Evolutionary conservation across 1,140 invertebrate genomes (phyloP).

Genomic region (Drosophila bipectinata): DNA sequence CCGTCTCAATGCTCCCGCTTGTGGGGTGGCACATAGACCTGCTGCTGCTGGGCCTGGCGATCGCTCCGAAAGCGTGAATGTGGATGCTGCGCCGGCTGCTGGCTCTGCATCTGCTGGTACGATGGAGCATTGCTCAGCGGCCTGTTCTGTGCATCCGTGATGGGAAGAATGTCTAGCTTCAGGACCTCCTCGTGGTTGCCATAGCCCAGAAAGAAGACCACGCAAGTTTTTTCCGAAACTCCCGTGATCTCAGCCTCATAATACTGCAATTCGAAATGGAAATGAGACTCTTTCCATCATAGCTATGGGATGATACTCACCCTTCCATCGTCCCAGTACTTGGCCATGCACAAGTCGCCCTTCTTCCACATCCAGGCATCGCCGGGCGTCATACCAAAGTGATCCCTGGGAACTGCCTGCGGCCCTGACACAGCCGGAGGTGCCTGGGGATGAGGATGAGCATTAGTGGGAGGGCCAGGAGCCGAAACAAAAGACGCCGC

Average conservation of each 20-base stretch:
- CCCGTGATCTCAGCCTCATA: slow-evolving; percentile 93
- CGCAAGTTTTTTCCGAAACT: slow-evolving; percentile 91
- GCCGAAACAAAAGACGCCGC: slow-evolving; percentile 6
- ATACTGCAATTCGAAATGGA: slow-evolving; percentile 87
- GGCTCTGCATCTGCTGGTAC: slow-evolving; percentile 13
- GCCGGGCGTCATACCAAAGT: slow-evolving; percentile 47
- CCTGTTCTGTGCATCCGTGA: slow-evolving; percentile 84
- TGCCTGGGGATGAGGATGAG: slow-evolving; percentile 32
- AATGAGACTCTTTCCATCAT: not conserved
- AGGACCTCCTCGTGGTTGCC: slow-evolving; percentile 95
- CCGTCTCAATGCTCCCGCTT: slow-evolving; percentile 72
- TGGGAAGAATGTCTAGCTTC: slow-evolving; percentile 90
- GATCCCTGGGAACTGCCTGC: slow-evolving; percentile 22
- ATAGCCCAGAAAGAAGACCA: slow-evolving; percentile 94
- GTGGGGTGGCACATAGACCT: slow-evolving; percentile 84
- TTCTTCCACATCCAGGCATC: slow-evolving; percentile 88
- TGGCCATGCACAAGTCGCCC: slow-evolving; percentile 93
- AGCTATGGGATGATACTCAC: slow-evolving; percentile 84
- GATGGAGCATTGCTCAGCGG: slow-evolving; percentile 59
- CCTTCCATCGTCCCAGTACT: slow-evolving; percentile 96
- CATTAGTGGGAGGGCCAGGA: not conserved
- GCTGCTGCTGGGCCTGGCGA: slow-evolving; percentile 71
- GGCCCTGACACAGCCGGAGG: not conserved
- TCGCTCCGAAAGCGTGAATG: slow-evolving; percentile 71
- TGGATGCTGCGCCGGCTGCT: slow-evolving; percentile 24